Base-by-base conservation (phyloP, 2,113 vertebrate species). In the Paramisgurnus dabryanus region DNA sequence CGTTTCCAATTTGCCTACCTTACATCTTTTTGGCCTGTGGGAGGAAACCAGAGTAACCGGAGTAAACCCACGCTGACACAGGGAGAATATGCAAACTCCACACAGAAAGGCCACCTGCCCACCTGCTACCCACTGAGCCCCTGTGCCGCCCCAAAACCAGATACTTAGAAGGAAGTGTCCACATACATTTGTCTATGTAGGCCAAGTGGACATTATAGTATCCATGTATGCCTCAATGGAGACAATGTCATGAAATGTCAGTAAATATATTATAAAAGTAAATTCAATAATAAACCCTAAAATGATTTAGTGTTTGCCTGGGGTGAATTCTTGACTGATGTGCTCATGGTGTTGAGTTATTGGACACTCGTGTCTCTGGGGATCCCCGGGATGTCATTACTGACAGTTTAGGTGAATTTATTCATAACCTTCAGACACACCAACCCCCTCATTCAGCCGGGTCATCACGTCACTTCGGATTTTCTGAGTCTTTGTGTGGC, bases 271-370 rank as follows among this genome's bases (percentile, higher is more conserved):
- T 18, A 3, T 40, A 15, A 71, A 57, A 41, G 27, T 34, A 58
- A 18, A 9, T 41, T 40, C 1, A n/a, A 22, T 69, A 8, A 60
- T 40, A 50, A 47, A 78, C 39, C 5, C 11, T 60, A 7, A 50
- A 69, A 60, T 79, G 13, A 76, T 76, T 60, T 65, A 63, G 55
- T 34, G 47, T 58, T 66, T 69, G 67, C 55, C 50, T 40, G 45
- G 53, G 47, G 58, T 74, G 40, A 53, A 55, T 3, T 50, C 10
- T 40, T 85, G 78, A 86, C 65, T 83, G 82, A 86, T 66, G 64
- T 76, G 64, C 12, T 18, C 47, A 82, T 68, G 67, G 65, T 67
- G 71, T 66, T 76, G 85, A 88, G 73, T 80, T 81, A 86, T 88
- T 81, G 79, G 60, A 77, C 18, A 69, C 66, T 67, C 47, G 69